Percentiles rank a stretch among this genome's conserved stretches.
phyloP scores from a whole-genome alignment of 2,888 invertebrate genomes.

The Aspidapion aeneum region DNA sequence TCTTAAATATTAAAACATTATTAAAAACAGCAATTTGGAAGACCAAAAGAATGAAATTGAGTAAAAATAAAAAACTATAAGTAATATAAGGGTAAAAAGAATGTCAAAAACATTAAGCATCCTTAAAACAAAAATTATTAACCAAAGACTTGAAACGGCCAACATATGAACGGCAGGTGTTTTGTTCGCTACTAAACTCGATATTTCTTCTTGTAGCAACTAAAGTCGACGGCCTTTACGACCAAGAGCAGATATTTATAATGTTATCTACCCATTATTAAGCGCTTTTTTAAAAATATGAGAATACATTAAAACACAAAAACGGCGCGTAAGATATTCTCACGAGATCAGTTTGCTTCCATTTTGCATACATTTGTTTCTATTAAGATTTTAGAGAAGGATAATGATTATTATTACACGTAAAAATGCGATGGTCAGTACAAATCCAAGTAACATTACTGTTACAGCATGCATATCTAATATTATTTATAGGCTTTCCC shows the following conservation, averaged over 20 bases:
- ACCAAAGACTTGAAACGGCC: neutral
- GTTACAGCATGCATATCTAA: too few species aligned
- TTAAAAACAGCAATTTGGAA: too few species aligned
- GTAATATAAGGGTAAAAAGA: neutral
- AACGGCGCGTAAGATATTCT: neutral
- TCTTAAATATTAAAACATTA: too few species aligned
- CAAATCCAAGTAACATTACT: too few species aligned
- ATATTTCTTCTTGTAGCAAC: neutral
- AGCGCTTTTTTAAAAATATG: neutral
- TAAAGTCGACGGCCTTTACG: neutral
- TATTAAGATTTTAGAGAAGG: neutral
- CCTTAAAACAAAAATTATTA: neutral
- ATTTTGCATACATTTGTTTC: neutral
- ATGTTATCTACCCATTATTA: neutral
- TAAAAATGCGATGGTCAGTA: too few species aligned
- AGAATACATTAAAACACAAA: neutral
- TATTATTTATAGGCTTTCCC: too few species aligned
- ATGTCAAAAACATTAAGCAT: neutral
- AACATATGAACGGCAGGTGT: constrained; percentile 5
- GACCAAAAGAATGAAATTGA: too few species aligned
- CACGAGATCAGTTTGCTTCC: neutral
- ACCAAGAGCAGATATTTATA: neutral
- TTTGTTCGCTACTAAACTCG: constrained; percentile 1
- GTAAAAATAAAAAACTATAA: neutral
- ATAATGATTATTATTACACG: too few species aligned